Conservation (phyloP, 2,797 vertebrate genomes). For the Rhincodon typus region DNA sequence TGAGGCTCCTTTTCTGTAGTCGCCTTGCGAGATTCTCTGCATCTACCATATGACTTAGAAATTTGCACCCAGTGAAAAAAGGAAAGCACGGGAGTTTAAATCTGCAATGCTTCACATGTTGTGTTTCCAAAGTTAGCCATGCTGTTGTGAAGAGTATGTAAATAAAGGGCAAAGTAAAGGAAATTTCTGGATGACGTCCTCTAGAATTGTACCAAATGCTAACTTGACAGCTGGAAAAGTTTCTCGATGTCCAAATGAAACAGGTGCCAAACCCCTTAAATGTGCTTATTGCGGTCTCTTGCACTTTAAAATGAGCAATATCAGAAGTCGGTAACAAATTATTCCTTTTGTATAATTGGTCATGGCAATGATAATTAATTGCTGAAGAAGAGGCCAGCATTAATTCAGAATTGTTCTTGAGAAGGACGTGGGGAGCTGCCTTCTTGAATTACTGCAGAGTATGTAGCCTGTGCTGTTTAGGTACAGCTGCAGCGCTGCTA, state of each 20-base stretch:
- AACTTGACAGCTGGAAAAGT: background rate
- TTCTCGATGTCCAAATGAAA: background rate
- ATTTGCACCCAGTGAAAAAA: background rate
- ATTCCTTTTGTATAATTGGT: background rate
- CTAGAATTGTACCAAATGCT: too few relatives aligned
- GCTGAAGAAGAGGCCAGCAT: background rate
- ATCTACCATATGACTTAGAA: background rate
- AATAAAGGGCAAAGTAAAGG: background rate
- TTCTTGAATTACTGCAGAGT: background rate
- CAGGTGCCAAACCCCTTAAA: background rate
- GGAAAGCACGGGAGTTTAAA: background rate
- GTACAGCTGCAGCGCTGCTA: background rate
- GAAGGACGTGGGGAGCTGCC: background rate
- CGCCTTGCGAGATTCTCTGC: background rate
- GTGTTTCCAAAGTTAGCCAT: background rate
- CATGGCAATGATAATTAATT: background rate
- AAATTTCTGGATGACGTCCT: background rate
- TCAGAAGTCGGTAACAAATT: background rate
- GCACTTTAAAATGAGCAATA: slow-evolving; percentile 3
- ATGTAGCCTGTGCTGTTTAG: background rate
- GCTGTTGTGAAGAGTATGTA: background rate
- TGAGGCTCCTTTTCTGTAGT: background rate
- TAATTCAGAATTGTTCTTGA: background rate
- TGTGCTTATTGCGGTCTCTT: background rate
- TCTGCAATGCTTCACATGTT: background rate